Conservation (phyloP, 1,140 invertebrate species). For the Papilio helenus region DNA sequence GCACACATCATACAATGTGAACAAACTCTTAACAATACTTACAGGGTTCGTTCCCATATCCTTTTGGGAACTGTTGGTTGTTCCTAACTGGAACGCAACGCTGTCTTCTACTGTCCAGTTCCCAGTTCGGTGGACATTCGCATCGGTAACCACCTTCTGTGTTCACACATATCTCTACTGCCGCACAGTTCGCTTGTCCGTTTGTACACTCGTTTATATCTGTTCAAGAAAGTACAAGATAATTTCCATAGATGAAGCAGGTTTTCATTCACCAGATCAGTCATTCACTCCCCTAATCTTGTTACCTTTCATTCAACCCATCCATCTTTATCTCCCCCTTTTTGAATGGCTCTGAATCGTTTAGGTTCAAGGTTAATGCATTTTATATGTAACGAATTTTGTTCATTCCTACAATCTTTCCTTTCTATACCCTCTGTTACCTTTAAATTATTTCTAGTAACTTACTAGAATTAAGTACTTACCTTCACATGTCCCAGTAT, state of each 20-base stretch:
- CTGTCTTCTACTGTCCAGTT: conserved; percentile 81
- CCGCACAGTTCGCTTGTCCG: conserved; percentile 85
- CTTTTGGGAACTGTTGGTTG: conserved; percentile 57
- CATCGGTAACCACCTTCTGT: conserved; percentile 88
- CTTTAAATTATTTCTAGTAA: too few species aligned
- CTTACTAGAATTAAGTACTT: conserved; percentile 38
- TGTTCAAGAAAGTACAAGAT: conserved; percentile 67
- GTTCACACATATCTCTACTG: conserved; percentile 86
- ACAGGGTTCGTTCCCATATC: conserved; percentile 69
- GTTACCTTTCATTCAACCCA: too few species aligned
- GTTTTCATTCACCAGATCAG: too few species aligned
- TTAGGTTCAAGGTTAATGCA: too few species aligned
- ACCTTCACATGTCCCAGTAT: conserved; percentile 81
- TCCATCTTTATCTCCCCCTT: too few species aligned
- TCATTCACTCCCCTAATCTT: too few species aligned
- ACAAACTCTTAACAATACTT: conserved; percentile 29
- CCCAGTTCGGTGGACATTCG: conserved; percentile 88
- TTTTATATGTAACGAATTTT: too few species aligned
- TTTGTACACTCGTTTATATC: conserved; percentile 92
- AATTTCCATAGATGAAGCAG: not conserved
- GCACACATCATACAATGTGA: too few species aligned
- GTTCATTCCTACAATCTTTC: too few species aligned
- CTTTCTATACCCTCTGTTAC: too few species aligned
- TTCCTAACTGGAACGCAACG: conserved; percentile 59
- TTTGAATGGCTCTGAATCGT: too few species aligned